Evolutionary conservation across 2,113 vertebrate species (phyloP).

Genomic region (Paradoxurus hermaphroditus): DNA sequence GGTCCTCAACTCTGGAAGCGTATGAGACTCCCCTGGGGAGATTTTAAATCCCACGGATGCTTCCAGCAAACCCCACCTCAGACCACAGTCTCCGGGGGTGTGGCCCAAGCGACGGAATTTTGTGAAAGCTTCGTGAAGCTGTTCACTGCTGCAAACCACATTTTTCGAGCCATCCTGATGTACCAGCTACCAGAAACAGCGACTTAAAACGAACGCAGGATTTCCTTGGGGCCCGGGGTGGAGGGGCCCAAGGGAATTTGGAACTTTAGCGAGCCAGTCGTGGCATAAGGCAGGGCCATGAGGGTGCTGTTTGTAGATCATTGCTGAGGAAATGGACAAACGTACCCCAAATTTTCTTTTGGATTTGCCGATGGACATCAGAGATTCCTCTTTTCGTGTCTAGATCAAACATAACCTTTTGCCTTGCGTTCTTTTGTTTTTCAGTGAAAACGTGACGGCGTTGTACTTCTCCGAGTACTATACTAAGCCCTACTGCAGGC

Average conservation of each 20-base stretch:
- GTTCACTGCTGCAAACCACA: neutral
- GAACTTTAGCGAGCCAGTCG: neutral
- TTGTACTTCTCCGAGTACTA: conserved; percentile 88
- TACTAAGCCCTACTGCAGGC: conserved; percentile 88
- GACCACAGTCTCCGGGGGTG: neutral
- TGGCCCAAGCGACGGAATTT: neutral
- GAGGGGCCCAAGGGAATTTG: neutral
- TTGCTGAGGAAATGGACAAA: neutral
- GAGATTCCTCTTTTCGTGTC: neutral
- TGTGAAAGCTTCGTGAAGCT: neutral
- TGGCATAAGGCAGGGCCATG: neutral
- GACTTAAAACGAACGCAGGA: neutral
- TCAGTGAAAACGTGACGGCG: conserved; percentile 74
- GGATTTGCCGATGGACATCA: neutral
- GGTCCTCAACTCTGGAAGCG: neutral
- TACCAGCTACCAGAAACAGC: neutral
- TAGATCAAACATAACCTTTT: neutral
- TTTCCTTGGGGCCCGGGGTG: neutral
- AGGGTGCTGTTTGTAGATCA: neutral
- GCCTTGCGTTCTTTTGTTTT: neutral
- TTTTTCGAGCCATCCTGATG: neutral
- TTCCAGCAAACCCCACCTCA: neutral
- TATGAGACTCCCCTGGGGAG: neutral
- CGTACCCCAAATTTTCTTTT: neutral
- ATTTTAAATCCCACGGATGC: neutral